A percentile compares a stretch with the other conserved stretches of the same genome.
phyloP scores from a whole-genome alignment of 1,140 invertebrate species.

The Bombyx mandarina region DNA sequence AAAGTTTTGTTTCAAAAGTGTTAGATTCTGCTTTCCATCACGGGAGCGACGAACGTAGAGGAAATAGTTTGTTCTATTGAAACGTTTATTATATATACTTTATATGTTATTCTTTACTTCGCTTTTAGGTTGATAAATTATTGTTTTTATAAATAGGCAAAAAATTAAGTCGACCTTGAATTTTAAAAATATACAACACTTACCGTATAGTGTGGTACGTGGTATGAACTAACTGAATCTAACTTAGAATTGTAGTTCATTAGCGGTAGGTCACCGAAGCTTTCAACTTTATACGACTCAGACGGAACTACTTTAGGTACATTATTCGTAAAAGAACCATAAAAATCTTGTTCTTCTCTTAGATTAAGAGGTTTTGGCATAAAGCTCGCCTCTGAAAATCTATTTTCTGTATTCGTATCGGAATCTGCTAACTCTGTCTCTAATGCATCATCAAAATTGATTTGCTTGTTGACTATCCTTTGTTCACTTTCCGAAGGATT shows the following conservation, averaged over 20 bases:
- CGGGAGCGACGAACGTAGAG: no score
- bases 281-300: slow-evolving; percentile 39
- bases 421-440: background rate
- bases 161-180: no score
- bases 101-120: no score
- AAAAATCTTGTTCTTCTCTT: slow-evolving; percentile 31
- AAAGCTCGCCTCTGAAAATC: background rate
- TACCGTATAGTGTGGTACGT: slow-evolving; percentile 58
- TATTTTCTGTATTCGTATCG: background rate
- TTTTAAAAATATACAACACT: slow-evolving; percentile 21
- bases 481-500: slow-evolving; percentile 2
- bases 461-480: slow-evolving; percentile 5
- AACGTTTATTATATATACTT: no score
- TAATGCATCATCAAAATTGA: slow-evolving; percentile 1
- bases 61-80: no score
- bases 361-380: slow-evolving; percentile 42
- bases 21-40: no score
- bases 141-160: no score
- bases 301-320: slow-evolving; percentile 34
- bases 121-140: no score
- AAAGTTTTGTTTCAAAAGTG: no score
- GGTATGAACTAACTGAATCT: slow-evolving; percentile 49
- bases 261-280: slow-evolving; percentile 43
- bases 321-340: slow-evolving; percentile 42
- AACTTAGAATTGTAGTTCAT: slow-evolving; percentile 56